Conservation (phyloP, 2,888 invertebrate genomes). For the Anticlea derivata region DNA sequence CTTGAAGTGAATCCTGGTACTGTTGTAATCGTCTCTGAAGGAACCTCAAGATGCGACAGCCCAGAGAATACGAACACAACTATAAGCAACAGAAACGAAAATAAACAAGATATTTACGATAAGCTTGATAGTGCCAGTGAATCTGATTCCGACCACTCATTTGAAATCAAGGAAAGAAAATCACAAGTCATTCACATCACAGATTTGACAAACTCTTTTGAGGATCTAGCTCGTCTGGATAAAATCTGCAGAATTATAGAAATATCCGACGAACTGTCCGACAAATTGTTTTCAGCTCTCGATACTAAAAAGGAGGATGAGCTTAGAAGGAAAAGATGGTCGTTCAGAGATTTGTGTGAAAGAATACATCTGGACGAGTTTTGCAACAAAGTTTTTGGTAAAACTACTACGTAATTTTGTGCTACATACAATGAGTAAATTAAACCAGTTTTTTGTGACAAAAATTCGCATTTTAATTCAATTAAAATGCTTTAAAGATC, state of each 20-base stretch:
- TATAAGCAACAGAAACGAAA: conserved; percentile 39
- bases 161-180: conserved; percentile 60
- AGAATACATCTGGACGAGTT: conserved; percentile 73
- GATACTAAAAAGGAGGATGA: conserved; percentile 36
- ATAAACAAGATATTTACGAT: conserved; percentile 64
- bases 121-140: conserved; percentile 71
- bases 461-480: conserved; percentile 27
- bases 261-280: conserved; percentile 75
- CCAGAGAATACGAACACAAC: conserved; percentile 40
- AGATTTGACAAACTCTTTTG: conserved; percentile 68
- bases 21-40: conserved; percentile 28
- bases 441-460: conserved; percentile 19
- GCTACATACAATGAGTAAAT: conserved; percentile 16
- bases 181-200: conserved; percentile 67
- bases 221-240: conserved; percentile 67
- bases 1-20: conserved; percentile 27
- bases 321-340: conserved; percentile 58
- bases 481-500: conserved; percentile 11
- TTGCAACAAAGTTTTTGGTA: conserved; percentile 67
- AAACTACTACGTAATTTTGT: conserved; percentile 30
- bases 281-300: conserved; percentile 63
- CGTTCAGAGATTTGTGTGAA: conserved; percentile 73
- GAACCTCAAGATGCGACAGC: conserved; percentile 37
- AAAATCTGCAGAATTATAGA: conserved; percentile 77
- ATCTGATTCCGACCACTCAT: conserved; percentile 66